Percentiles rank a stretch among this genome's conserved stretches.
These are phyloP conservation scores for Leptinotarsa undecemlineata DNA, from an alignment of 1,140 invertebrate species.

Conservation along the genomic window DNA sequence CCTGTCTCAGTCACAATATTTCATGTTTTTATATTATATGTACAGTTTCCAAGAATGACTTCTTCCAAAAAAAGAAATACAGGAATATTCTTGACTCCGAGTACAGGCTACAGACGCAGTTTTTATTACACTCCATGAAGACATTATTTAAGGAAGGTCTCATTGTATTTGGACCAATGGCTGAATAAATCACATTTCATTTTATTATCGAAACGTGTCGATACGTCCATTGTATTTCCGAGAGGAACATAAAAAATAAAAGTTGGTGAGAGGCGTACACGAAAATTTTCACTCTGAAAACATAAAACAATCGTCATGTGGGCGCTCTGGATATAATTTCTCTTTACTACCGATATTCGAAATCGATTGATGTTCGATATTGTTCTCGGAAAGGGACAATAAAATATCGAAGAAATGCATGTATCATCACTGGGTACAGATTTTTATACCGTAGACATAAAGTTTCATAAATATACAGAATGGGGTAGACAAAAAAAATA, in stretches of 20 bases:
- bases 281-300: constrained; percentile 4
- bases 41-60: neutral
- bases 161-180: constrained; percentile 1
- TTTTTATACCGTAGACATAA: no score
- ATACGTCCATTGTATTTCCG: neutral
- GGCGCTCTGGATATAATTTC: neutral
- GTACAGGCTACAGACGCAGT: neutral
- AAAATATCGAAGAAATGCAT: no score
- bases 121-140: neutral
- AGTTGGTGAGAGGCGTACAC: neutral
- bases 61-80: neutral
- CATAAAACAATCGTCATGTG: neutral
- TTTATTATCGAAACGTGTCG: constrained; percentile 8
- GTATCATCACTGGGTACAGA: no score
- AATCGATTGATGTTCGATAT: neutral
- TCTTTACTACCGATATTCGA: constrained; percentile 1
- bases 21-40: no score
- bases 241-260: constrained; percentile 1
- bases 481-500: no score
- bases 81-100: neutral
- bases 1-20: no score
- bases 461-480: no score
- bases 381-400: neutral
- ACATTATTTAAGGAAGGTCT: constrained; percentile 6
- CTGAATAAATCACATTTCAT: constrained; percentile 3